Percentiles rank a stretch among this genome's conserved stretches.
phyloP scores from a whole-genome alignment of 2,797 vertebrate species.

The Rhabdophis nuchalis region DNA sequence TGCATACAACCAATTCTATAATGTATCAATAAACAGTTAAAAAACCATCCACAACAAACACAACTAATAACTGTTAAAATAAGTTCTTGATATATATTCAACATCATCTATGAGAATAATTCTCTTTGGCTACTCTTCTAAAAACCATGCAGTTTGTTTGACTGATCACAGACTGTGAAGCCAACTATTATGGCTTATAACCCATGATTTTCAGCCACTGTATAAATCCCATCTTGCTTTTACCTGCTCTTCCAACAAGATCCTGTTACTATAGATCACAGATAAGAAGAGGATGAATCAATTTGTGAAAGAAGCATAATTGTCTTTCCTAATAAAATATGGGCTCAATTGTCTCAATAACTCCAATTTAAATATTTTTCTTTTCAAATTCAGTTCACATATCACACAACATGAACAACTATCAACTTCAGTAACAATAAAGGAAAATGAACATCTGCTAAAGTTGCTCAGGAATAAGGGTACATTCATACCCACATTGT shows the following conservation, averaged over 20 bases:
- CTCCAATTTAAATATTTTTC: neutral
- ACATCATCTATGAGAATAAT: neutral
- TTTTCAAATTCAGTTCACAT: neutral
- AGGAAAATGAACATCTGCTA: neutral
- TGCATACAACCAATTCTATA: neutral
- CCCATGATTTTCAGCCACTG: neutral
- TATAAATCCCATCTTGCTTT: neutral
- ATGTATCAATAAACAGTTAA: neutral
- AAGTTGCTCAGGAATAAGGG: neutral
- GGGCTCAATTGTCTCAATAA: neutral
- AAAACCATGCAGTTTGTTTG: neutral
- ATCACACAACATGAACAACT: neutral
- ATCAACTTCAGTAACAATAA: neutral
- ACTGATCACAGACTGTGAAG: neutral
- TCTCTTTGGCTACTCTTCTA: neutral
- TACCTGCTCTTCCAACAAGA: neutral
- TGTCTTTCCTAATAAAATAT: neutral
- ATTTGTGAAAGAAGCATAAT: neutral
- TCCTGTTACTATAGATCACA: neutral
- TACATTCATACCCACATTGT: neutral
- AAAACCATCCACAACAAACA: neutral
- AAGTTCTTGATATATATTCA: neutral
- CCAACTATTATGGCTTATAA: neutral
- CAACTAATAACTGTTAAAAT: neutral
- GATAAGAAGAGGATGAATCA: neutral